Conservation (phyloP, 2,888 invertebrate species). For the Synergus umbraculus region DNA sequence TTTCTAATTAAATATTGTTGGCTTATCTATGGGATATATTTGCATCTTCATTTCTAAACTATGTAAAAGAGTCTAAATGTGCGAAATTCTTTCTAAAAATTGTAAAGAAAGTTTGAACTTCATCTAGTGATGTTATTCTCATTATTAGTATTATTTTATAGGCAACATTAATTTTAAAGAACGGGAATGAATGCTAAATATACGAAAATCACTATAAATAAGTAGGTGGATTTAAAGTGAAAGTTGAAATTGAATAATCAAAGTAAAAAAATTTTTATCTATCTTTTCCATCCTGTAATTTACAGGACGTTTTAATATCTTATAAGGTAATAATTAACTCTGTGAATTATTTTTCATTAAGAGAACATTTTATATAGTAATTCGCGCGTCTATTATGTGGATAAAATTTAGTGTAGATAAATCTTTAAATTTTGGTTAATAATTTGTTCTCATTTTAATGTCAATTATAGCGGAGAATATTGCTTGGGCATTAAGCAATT, state of each 20-base stretch:
- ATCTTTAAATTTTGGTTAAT: background rate
- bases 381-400: too few species aligned
- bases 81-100: constrained; percentile 13
- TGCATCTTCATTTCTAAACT: constrained; percentile 21
- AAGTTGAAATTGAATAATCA: background rate
- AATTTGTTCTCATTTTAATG: constrained; percentile 8
- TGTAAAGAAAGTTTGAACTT: constrained; percentile 3
- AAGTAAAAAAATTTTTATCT: too few species aligned
- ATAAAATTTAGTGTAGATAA: too few species aligned
- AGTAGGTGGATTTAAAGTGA: background rate
- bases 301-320: background rate
- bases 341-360: background rate
- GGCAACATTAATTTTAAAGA: background rate
- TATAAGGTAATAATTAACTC: too few species aligned
- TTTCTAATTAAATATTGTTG: constrained; percentile 18
- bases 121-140: background rate
- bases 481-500: constrained; percentile 26
- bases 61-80: constrained; percentile 20
- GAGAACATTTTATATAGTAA: background rate
- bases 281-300: background rate
- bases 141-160: background rate
- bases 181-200: too few species aligned
- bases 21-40: constrained; percentile 1
- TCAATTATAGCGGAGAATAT: constrained; percentile 29
- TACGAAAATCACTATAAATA: too few species aligned